Evolutionary conservation across 1,140 invertebrate genomes (phyloP), one percentile per base, ranked within the genome.

Genomic region (Harlomillsia oculata): DNA sequence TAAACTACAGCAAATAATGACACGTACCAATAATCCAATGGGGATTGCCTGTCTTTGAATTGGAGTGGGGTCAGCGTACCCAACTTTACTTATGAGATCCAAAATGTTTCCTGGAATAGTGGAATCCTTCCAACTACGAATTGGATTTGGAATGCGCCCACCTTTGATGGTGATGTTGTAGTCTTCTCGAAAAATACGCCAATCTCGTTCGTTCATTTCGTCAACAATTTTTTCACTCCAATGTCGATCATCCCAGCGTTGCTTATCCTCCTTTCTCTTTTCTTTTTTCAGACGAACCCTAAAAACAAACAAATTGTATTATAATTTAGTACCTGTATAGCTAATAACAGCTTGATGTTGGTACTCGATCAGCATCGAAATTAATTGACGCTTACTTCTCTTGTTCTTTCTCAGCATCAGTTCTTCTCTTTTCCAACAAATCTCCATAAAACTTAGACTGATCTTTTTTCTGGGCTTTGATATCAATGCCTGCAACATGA

Each of bases 31-130:
- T 64, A 99, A 75, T 50, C 97, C 97, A 73, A 99, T 99, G 1
- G 97, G 94, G 71, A 99, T 99, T 43, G 96, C 97, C 75, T 99
- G 95, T 63, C 95, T 76, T 71, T 99, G 97, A 76, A 99, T 99
- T 8, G 97, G 97, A 2, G 97, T 99, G 3, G 97, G 90, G 67
- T 98, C 97, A 75, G 88, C 92, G 67, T 99, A 99, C 11, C 94
- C 95, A 64, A 97, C 87, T 75, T 88, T 85, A 58, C 92, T 84
- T 66, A 99, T 94, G 44, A 98, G 92, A 37, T 97, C 92, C 66
- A 91, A 78, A 59, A 99, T 85, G 71, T 96, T 90, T 66, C 82
- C 78, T 23, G 89, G 86, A 63, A 99, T 83, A n/a, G 79, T 80
- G 11, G 87, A 89, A 75, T 99, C 97, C 61, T 84, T 85, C 97